Base-by-base conservation (phyloP, 2,888 invertebrate species). In the Amblyjoppa fuscipennis region DNA sequence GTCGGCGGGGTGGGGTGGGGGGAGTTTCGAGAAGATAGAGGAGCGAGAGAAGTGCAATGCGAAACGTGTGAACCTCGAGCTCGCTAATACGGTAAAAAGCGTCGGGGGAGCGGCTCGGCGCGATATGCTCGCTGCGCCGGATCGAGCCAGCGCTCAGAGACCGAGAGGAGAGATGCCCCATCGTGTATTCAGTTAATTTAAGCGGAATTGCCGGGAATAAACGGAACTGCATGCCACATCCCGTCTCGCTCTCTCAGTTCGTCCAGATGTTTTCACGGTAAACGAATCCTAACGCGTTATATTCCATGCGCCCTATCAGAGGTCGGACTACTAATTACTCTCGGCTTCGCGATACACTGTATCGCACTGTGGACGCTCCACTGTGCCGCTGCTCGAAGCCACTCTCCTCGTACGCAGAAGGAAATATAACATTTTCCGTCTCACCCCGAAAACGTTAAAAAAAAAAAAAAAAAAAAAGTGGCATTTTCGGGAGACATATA, bases 171-270 rank as follows among this genome's bases (percentile, higher is more conserved):
- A 81, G 70, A 81, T 86, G 76, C 31, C 49, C 70, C 68, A 20
- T 38, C 84, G 88, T 90, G 91, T 90, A 91, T 89, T 91, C 91
- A 89, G 90, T 90, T 91, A 93, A 93, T 92, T 93, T 91, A 91
- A 92, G 90, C 91, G 91, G 89, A 93, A 93, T 92, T 92, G 92
- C 89, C 90, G 91, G 51, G 93, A 93, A 93, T 92, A 93, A 93
- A 92, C 93, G 93, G 92, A 93, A 93, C 92, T 93, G 93, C 93
- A 92, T 91, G 91, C 75, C 85, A 82, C 92, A 92, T 92, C 92
- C 92, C 91, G 91, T 90, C 90, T 89, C 81, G 64, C 71, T 66
- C 45, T 80, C 61, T 45, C 71, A 56, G 71, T 59, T 79, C 84
- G 89, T 89, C 93, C 93, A 93, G 93, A 93, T 93, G 93, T 93